Conservation (phyloP, 1,140 invertebrate genomes). For the Vanessa tameamea region DNA sequence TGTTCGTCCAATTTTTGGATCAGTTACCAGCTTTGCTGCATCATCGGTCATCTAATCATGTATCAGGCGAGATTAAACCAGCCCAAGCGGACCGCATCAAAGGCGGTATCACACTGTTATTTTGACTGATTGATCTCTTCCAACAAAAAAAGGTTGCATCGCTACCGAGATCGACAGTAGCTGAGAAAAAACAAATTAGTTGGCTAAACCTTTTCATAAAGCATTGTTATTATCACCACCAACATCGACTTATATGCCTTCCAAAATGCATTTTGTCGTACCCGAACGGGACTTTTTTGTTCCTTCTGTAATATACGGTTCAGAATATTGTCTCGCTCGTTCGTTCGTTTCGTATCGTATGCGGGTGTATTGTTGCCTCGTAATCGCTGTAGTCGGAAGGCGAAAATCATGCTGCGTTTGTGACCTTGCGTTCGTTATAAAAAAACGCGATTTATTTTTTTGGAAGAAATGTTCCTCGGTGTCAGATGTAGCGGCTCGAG, state of each 20-base stretch:
- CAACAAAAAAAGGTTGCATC: slow-evolving; percentile 78
- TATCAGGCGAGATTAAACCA: slow-evolving; percentile 78
- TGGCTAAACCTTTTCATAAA: slow-evolving; percentile 80
- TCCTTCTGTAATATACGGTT: slow-evolving; percentile 52
- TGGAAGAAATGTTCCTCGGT: slow-evolving; percentile 68
- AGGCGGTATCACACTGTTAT: slow-evolving; percentile 81
- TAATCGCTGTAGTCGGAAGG: slow-evolving; percentile 62
- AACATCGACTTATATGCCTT: slow-evolving; percentile 59
- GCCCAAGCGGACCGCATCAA: slow-evolving; percentile 76
- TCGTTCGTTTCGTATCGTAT: slow-evolving; percentile 34
- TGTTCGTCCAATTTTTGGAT: slow-evolving; percentile 70
- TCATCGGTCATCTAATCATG: slow-evolving; percentile 79
- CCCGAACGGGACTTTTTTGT: slow-evolving; percentile 41
- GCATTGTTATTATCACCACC: slow-evolving; percentile 79
- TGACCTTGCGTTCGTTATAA: slow-evolving; percentile 70
- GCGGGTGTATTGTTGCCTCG: slow-evolving; percentile 41
- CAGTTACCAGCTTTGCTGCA: slow-evolving; percentile 74
- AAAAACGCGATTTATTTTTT: slow-evolving; percentile 77
- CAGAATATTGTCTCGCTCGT: slow-evolving; percentile 43
- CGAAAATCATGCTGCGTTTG: slow-evolving; percentile 73
- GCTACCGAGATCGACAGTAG: slow-evolving; percentile 80
- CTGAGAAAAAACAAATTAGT: slow-evolving; percentile 80
- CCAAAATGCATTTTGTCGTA: slow-evolving; percentile 44
- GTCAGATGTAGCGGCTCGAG: slow-evolving; percentile 76
- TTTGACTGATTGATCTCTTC: slow-evolving; percentile 80